phyloP scores from a whole-genome alignment of 2,888 invertebrate species.

The Hofmannophila pseudospretella region DNA sequence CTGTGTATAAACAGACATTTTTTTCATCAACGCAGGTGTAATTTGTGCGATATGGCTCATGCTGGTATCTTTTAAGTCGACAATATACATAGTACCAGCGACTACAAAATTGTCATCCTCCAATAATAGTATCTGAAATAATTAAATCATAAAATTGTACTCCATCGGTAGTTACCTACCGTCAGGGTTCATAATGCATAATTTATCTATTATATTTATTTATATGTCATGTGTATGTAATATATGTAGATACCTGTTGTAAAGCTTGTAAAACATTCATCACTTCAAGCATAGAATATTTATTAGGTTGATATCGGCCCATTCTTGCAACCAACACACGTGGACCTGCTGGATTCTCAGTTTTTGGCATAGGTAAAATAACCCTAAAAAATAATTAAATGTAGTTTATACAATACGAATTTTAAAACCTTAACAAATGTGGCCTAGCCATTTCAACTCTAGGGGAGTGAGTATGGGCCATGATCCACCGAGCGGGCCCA shows the following conservation, averaged over 20 bases:
- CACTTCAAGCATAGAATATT: slow-evolving; percentile 12
- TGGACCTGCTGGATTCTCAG: slow-evolving; percentile 34
- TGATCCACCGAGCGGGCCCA: too few species aligned
- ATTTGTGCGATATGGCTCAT: slow-evolving; percentile 71
- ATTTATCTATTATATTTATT: too few species aligned
- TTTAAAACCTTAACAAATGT: too few species aligned
- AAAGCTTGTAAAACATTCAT: background rate
- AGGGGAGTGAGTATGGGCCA: too few species aligned
- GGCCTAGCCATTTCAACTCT: too few species aligned
- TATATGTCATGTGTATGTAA: too few species aligned
- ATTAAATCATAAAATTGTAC: too few species aligned
- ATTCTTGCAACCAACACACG: slow-evolving; percentile 65
- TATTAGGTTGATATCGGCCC: slow-evolving; percentile 52
- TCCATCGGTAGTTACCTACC: too few species aligned
- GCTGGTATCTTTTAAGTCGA: slow-evolving; percentile 70
- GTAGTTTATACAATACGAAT: too few species aligned
- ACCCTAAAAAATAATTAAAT: slow-evolving; percentile 18
- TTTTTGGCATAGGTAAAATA: slow-evolving; percentile 24
- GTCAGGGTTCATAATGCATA: too few species aligned
- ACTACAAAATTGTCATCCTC: slow-evolving; percentile 72
- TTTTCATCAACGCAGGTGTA: slow-evolving; percentile 72
- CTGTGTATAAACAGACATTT: slow-evolving; percentile 55
- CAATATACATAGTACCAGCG: slow-evolving; percentile 57
- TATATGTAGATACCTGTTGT: slow-evolving; percentile 11
- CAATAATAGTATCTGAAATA: slow-evolving; percentile 40